Percentiles rank a stretch among this genome's conserved stretches.
Conservation (phyloP, 2,113 vertebrate genomes). For the Saimiri boliviensis region DNA sequence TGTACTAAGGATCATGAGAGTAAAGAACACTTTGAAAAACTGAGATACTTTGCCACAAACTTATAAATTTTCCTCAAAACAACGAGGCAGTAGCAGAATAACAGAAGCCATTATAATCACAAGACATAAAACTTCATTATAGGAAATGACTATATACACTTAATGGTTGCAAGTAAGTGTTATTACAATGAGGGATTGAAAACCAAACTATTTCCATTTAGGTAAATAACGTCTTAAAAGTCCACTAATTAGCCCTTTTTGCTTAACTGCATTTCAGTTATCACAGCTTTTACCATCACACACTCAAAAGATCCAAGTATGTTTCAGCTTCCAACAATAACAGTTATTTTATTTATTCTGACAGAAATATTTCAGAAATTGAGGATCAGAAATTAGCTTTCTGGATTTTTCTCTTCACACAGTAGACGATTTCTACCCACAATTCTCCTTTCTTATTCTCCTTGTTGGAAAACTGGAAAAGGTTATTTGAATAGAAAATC, state of each 20-base stretch:
- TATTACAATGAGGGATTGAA: slow-evolving; percentile 10
- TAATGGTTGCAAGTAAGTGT: background rate
- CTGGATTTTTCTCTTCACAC: background rate
- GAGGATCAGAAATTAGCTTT: background rate
- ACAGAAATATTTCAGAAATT: slow-evolving; percentile 39
- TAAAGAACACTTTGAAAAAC: slow-evolving; percentile 27
- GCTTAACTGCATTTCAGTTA: background rate
- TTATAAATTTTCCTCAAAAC: slow-evolving; percentile 1
- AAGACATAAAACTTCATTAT: slow-evolving; percentile 38
- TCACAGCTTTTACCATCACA: background rate
- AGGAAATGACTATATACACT: background rate
- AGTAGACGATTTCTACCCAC: background rate
- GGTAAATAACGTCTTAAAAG: background rate
- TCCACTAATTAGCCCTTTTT: background rate
- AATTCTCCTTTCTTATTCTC: background rate
- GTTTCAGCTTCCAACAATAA: background rate
- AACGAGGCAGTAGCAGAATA: background rate
- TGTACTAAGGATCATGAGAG: background rate
- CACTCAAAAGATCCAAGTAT: background rate
- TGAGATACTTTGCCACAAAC: background rate
- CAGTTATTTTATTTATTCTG: background rate
- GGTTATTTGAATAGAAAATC: background rate
- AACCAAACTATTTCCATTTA: background rate
- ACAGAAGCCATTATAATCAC: slow-evolving; percentile 1
- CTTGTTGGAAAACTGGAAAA: background rate